These are phyloP conservation scores for Drosophila paramelanica DNA, from an alignment of 2,888 invertebrate species.

Conservation along the genomic window DNA sequence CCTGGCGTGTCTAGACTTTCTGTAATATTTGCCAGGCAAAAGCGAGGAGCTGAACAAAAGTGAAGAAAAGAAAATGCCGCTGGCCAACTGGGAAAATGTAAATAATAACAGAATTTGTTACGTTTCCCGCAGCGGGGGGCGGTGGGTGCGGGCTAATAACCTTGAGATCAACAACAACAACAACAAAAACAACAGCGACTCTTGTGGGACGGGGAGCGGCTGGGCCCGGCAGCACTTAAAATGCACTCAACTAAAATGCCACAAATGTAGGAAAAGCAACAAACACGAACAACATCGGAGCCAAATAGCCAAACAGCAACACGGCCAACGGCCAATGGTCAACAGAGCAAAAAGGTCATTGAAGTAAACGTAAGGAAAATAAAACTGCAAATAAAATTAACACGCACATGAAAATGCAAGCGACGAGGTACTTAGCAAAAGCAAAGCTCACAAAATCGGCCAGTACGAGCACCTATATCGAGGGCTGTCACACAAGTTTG, in stretches of 20 bases:
- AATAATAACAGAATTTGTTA: conserved; percentile 51
- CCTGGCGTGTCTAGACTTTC: conserved; percentile 46
- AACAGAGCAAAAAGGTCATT: conserved; percentile 58
- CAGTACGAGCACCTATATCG: not conserved
- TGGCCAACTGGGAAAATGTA: conserved; percentile 42
- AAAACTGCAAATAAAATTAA: conserved; percentile 68
- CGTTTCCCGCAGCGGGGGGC: conserved; percentile 14
- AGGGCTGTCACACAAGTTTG: conserved; percentile 1
- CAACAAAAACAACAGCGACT: not conserved
- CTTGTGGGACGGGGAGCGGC: not conserved
- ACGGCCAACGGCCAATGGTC: conserved; percentile 36
- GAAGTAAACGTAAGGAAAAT: conserved; percentile 58
- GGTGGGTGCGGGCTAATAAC: conserved; percentile 32
- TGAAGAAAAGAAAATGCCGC: conserved; percentile 30
- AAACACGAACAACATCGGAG: conserved; percentile 44
- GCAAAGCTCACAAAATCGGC: not conserved
- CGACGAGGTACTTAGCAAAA: not conserved
- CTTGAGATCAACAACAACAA: conserved; percentile 37
- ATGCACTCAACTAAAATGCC: conserved; percentile 70
- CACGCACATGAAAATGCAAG: conserved; percentile 57
- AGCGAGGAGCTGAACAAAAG: conserved; percentile 10
- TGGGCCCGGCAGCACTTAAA: conserved; percentile 56
- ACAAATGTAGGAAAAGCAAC: conserved; percentile 53
- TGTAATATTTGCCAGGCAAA: conserved; percentile 24
- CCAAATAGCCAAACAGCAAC: conserved; percentile 27